A percentile compares a stretch with the other conserved stretches of the same genome.
These are phyloP conservation scores for Serilophus lunatus DNA, from an alignment of 2,113 vertebrate genomes.

Conservation along the genomic window DNA sequence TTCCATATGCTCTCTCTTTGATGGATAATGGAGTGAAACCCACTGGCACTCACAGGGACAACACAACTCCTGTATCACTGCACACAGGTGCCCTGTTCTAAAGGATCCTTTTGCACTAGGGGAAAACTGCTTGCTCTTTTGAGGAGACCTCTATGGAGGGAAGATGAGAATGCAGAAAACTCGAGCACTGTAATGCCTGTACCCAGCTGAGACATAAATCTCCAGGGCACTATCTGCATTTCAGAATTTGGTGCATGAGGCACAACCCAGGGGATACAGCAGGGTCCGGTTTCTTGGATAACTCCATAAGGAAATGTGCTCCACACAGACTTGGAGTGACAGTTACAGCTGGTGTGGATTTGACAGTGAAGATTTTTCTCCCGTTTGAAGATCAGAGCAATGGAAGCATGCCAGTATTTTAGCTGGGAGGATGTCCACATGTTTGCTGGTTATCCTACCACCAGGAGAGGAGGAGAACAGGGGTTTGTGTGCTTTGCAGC, in stretches of 20 bases:
- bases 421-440: neutral
- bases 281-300: rapidly evolving
- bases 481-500: neutral
- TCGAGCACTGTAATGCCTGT: neutral
- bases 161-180: neutral
- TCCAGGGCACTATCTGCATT: neutral
- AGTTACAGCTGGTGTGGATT: neutral
- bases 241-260: neutral
- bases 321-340: neutral
- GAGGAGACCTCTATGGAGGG: neutral
- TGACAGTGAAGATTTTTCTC: neutral
- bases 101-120: neutral
- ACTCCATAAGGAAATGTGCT: neutral
- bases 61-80: neutral
- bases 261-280: neutral
- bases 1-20: neutral
- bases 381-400: neutral
- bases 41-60: neutral
- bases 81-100: rapidly evolving
- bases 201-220: neutral
- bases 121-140: neutral
- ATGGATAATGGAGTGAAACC: neutral
- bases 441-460: neutral
- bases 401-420: neutral
- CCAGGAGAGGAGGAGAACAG: neutral